These are phyloP conservation scores for Andinoacara biseriatus DNA, from an alignment of 2,113 vertebrate species.

Conservation along the genomic window DNA sequence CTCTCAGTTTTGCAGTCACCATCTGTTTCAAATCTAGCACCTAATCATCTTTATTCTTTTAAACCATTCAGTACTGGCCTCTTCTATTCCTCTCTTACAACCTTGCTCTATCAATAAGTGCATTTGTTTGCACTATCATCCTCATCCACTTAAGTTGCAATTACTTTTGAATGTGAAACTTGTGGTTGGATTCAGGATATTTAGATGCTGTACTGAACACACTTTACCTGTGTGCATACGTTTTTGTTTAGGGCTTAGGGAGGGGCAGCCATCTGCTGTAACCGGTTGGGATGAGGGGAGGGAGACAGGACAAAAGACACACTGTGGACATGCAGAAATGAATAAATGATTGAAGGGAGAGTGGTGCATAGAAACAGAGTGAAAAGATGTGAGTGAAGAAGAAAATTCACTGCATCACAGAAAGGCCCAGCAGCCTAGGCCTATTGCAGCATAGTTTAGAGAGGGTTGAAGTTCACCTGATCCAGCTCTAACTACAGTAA, in stretches of 20 bases:
- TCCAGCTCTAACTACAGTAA: too few species aligned
- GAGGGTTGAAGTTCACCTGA: too few species aligned
- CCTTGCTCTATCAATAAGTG: neutral
- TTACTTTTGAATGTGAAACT: constrained; percentile 4
- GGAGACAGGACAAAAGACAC: too few species aligned
- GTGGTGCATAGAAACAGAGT: too few species aligned
- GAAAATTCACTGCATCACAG: too few species aligned
- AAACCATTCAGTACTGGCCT: neutral
- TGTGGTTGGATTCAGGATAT: neutral
- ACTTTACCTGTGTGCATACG: neutral
- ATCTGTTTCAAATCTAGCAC: constrained; percentile 25
- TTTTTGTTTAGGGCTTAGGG: neutral
- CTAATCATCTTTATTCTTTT: neutral
- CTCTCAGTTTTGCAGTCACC: neutral
- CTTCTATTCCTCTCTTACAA: neutral
- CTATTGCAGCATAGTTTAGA: too few species aligned
- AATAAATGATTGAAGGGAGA: too few species aligned
- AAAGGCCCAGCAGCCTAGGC: too few species aligned
- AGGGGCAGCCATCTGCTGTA: too few species aligned
- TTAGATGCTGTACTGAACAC: neutral
- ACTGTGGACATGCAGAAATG: too few species aligned
- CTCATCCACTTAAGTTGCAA: neutral
- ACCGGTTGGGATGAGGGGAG: too few species aligned
- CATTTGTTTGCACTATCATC: neutral
- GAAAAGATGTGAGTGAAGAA: too few species aligned